Conservation (phyloP, 2,888 invertebrate genomes). For the Drosophila bunnanda region DNA sequence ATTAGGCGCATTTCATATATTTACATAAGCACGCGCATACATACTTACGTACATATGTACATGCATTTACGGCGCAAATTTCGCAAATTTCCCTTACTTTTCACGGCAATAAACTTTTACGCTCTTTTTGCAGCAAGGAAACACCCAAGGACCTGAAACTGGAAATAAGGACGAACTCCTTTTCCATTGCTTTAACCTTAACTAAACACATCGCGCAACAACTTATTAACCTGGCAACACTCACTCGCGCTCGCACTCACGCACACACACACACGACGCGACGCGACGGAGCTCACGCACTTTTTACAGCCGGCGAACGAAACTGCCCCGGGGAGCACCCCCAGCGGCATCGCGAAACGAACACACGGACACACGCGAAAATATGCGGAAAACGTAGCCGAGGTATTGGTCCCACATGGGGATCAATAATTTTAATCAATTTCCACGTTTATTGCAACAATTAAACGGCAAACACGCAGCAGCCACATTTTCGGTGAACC, state of each 20-base stretch:
- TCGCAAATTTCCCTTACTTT: constrained; percentile 12
- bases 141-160: too few relatives aligned
- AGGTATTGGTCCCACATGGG: constrained; percentile 5
- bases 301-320: constrained; percentile 4
- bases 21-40: neutral
- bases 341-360: neutral
- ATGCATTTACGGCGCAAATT: neutral
- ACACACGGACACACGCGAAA: neutral
- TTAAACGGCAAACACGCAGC: constrained; percentile 19
- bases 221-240: constrained; percentile 18
- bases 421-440: constrained; percentile 27
- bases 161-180: constrained; percentile 1
- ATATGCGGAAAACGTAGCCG: constrained; percentile 3
- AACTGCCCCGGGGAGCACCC: constrained; percentile 5
- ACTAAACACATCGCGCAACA: constrained; percentile 19
- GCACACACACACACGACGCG: neutral
- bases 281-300: constrained; percentile 6
- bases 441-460: constrained; percentile 13
- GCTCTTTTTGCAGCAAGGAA: constrained; percentile 1
- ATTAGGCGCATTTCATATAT: constrained; percentile 9
- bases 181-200: constrained; percentile 31
- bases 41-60: neutral
- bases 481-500: neutral
- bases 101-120: constrained; percentile 34
- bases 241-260: neutral